A percentile compares a stretch with the other conserved stretches of the same genome.
Evolutionary conservation across 2,888 invertebrate species (phyloP).

Genomic region (Entomobrya multifasciata): DNA sequence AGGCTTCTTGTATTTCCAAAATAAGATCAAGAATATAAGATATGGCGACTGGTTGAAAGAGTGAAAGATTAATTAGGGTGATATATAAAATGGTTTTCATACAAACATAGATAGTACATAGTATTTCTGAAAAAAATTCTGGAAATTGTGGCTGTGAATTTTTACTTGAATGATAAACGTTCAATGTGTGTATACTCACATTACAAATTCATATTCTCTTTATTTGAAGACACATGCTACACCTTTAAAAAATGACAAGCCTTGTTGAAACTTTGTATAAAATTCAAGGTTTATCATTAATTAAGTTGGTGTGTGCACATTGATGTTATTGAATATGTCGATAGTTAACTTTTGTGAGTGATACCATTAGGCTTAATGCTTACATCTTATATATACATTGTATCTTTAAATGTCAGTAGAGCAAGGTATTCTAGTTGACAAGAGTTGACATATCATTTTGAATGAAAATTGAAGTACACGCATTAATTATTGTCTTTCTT

Average conservation of each 20-base stretch:
- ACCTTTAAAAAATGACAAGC: background rate
- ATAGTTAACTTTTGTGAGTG: constrained; percentile 25
- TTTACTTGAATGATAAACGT: background rate
- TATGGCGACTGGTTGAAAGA: background rate
- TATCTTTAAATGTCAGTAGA: background rate
- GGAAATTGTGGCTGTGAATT: too few species aligned
- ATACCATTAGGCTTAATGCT: constrained; percentile 2
- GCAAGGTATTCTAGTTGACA: constrained; percentile 30
- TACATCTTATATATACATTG: background rate
- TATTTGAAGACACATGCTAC: too few species aligned
- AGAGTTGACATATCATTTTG: background rate
- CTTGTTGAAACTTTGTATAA: too few species aligned
- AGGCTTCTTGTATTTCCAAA: background rate
- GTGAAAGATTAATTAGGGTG: constrained; percentile 13
- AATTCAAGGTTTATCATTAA: too few species aligned
- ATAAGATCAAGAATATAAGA: background rate
- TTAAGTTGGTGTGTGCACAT: background rate
- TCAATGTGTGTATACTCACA: too few species aligned
- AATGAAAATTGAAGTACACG: background rate
- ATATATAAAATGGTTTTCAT: background rate
- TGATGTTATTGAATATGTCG: background rate
- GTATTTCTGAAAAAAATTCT: background rate
- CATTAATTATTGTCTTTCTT: too few species aligned
- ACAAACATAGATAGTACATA: background rate
- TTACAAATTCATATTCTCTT: too few species aligned